Evolutionary conservation across 2,797 vertebrate genomes (phyloP), one percentile per base, ranked within the genome.

Genomic region (Poecilia gillii): DNA sequence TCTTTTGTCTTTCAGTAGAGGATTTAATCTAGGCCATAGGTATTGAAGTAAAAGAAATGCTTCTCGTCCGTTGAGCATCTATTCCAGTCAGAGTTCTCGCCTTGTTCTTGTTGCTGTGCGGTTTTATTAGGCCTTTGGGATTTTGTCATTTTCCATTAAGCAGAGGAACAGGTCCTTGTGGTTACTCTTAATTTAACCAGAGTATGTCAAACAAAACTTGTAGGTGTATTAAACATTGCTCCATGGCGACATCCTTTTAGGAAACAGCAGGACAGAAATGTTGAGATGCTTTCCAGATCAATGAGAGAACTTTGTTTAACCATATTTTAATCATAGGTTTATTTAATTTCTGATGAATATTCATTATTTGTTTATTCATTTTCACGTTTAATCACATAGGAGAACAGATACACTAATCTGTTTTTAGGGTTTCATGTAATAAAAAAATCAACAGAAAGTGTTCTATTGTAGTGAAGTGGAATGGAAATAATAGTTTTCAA

Each of bases 121-220:
- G 89, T 92, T 93, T 90, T 84, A 93, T 91, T 92, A 90, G 89
- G 73, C 12, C 13, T 85, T 89, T 92, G 92, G 88, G 87, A 80
- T 43, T 6, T 80, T 6, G 87, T 88, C 91, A 87, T 41, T 90
- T 91, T 92, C 90, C 89, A 85, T 88, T 87, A 85, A 77, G 80
- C 73, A 77, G 80, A 86, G 79, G 88, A 90, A 59, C 77, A 85
- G 5, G 74, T 81, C 70, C 82, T 80, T 90, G 90, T 88, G 87
- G 89, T 89, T 76, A 82, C 86, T 87, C 74, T 75, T 89, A 77
- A 74, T 87, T 90, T 85, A 51, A 81, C 75, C 71, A 62, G 83
- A 83, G 57, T 75, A 77, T 77, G 87, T 82, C 75, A 85, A 77
- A 81, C 80, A 77, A 89, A 83, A 20, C 20, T 45, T 79, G 76